Evolutionary conservation across 2,797 vertebrate genomes (phyloP).

Genomic region (Gastrophryne carolinensis): DNA sequence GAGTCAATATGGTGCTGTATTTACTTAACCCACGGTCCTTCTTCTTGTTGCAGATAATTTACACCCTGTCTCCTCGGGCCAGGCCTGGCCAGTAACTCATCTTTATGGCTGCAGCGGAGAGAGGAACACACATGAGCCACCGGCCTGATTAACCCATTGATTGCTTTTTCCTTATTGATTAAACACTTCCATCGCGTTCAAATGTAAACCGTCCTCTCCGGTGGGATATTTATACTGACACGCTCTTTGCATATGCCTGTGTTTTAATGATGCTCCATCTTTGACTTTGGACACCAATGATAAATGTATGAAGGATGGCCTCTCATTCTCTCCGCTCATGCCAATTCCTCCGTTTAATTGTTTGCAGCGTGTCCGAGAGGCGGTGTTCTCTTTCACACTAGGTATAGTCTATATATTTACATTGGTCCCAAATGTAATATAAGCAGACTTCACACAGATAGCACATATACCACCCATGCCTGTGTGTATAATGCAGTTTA

Average conservation of each 20-base stretch:
- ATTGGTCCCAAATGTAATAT: background rate
- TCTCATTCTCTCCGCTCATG: background rate
- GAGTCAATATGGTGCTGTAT: constrained; percentile 58
- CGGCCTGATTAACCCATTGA: constrained; percentile 47
- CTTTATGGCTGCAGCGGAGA: constrained; percentile 55
- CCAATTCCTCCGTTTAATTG: background rate
- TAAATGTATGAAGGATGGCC: background rate
- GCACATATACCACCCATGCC: background rate
- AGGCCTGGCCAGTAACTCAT: constrained; percentile 58
- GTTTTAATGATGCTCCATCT: constrained; percentile 20
- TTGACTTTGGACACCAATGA: background rate
- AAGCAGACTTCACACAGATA: background rate
- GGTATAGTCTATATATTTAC: background rate
- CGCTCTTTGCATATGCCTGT: background rate
- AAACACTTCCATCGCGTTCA: constrained; percentile 14
- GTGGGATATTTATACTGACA: constrained; percentile 13
- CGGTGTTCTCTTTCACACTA: background rate
- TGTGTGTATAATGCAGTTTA: background rate
- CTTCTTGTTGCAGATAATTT: constrained; percentile 55
- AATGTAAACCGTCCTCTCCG: constrained; percentile 11
- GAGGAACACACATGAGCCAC: constrained; percentile 45
- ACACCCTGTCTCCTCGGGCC: constrained; percentile 56
- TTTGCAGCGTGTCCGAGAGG: background rate
- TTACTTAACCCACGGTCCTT: constrained; percentile 58
- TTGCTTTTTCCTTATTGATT: constrained; percentile 15